A percentile compares a stretch with the other conserved stretches of the same genome.
These are phyloP conservation scores for Cranoglanis bouderius DNA, from an alignment of 2,113 vertebrate genomes.

Conservation along the genomic window DNA sequence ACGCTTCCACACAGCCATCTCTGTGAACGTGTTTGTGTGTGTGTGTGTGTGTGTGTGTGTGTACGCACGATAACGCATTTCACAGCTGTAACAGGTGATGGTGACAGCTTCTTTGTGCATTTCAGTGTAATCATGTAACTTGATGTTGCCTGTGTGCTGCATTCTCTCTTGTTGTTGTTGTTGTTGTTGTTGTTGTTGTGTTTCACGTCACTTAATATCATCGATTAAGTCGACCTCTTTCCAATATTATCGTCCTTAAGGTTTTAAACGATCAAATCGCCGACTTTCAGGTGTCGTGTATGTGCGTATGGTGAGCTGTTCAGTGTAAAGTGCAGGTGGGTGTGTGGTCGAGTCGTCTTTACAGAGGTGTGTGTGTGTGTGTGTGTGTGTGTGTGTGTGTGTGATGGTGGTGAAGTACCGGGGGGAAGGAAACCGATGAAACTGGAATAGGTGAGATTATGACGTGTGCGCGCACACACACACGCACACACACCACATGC, in stretches of 20 bases:
- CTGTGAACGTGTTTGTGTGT: neutral
- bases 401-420: neutral
- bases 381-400: neutral
- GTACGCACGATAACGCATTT: neutral
- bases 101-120: neutral
- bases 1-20: neutral
- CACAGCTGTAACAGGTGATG: neutral
- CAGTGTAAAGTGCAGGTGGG: neutral
- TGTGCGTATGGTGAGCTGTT: neutral
- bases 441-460: conserved; percentile 35
- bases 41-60: too few relatives aligned
- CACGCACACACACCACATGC: neutral
- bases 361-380: conserved; percentile 17
- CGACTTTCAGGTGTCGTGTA: neutral
- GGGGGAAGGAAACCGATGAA: conserved; percentile 34
- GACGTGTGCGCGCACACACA: neutral
- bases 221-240: neutral
- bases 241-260: neutral
- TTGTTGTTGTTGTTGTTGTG: neutral
- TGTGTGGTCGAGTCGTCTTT: neutral
- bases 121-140: neutral
- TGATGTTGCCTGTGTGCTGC: neutral
- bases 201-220: neutral
- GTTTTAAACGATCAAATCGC: neutral
- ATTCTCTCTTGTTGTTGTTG: neutral